Evolutionary conservation across 2,113 vertebrate genomes (phyloP), one percentile per base, ranked within the genome.

Genomic region (Austrofundulus limnaeus): DNA sequence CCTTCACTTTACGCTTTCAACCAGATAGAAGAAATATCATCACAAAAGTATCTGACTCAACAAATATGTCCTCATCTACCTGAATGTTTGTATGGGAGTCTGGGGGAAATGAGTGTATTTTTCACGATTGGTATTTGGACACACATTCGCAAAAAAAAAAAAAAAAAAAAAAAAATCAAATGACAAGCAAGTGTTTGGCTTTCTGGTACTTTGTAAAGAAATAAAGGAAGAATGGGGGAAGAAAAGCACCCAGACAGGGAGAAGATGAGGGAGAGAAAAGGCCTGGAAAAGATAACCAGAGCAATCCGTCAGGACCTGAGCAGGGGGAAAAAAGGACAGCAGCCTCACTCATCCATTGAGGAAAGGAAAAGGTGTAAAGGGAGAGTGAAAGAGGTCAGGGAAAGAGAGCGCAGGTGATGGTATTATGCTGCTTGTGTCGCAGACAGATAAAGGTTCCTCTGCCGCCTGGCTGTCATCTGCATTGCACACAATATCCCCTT

Each of bases 401-500:
- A 55, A 73, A 66, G 71, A 71, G 72, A 76, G 60, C 45, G 10
- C 67, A 83, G 77, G 80, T 86, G 86, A 85, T 80, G 77, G 72
- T 68, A 75, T 79, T 77, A 84, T 87, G 83, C 80, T 74, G 74
- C 73, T 31, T 69, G 81, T 85, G 82, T 84, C 67, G 83, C 60
- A 66, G 76, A 72, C 78, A 85, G 81, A 87, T 83, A 84, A 81
- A 88, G 70, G 74, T 74, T 81, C 61, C 58, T 68, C 51, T 77
- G 52, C 78, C 12, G 65, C 58, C 78, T 68, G 75, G 60, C 66
- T 83, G 81, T 81, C 80, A 87, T 85, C 81, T 82, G 76, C 74
- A 86, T 85, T 47, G 46, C 72, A 55, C 67, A 81, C 76, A 84
- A 77, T 80, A 68, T 81, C 76, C 75, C 76, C 70, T 86, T 87